phyloP scores from a whole-genome alignment of 2,888 invertebrate genomes.

The Ectemnius continuus region DNA sequence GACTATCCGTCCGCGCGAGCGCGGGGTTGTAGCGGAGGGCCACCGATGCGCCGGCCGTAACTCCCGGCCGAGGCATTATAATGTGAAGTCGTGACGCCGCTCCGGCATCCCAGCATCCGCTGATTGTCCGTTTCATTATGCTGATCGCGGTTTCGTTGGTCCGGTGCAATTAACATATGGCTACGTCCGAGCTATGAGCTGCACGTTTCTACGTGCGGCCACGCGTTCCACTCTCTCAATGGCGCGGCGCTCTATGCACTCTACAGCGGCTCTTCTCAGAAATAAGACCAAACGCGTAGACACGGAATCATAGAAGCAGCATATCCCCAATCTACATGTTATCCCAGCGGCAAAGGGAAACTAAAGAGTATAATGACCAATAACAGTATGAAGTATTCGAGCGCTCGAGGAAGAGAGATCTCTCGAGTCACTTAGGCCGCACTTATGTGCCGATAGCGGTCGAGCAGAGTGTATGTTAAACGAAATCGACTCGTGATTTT shows the following conservation, averaged over 20 bases:
- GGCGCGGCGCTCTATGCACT: background rate
- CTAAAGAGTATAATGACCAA: too few species aligned
- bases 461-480: background rate
- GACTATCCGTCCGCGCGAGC: conserved; percentile 55
- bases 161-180: conserved; percentile 57
- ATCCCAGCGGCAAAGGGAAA: too few species aligned
- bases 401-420: too few species aligned
- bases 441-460: background rate
- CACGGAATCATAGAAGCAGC: too few species aligned
- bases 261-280: background rate
- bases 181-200: background rate
- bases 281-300: too few species aligned
- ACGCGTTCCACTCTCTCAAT: conserved; percentile 3
- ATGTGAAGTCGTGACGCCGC: conserved; percentile 62
- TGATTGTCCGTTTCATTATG: conserved; percentile 64
- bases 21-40: conserved; percentile 43
- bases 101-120: conserved; percentile 33
- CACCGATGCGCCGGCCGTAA: conserved; percentile 37
- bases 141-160: conserved; percentile 59
- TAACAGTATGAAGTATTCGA: too few species aligned
- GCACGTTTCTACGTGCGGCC: background rate
- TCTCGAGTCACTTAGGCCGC: too few species aligned
- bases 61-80: conserved; percentile 47
- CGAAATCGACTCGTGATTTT: conserved; percentile 1
- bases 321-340: too few species aligned